Base-by-base conservation (phyloP, 2,797 vertebrate genomes). In the Brachyalestes nurse region DNA sequence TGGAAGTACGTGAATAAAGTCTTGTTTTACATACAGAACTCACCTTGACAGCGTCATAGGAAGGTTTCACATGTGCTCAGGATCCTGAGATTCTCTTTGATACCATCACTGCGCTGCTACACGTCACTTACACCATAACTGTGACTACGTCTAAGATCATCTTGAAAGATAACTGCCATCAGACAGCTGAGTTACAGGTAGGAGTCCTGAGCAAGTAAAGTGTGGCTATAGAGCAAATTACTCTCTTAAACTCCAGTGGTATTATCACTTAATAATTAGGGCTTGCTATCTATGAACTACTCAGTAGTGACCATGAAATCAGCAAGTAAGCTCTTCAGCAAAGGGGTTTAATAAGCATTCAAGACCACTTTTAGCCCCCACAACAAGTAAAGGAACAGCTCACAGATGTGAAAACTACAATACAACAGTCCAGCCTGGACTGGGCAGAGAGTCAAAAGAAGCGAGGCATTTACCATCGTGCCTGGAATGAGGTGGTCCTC, bases 401-500 rank as follows among this genome's bases (percentile, higher is more conserved):
- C 6, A 53, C 61, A 64, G 28, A 16, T 28, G 23, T 21, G 10
- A 23, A 4, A 13, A 23, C 9, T 6, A 14, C 42, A 23, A 23
- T 4, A 71, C 12, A 5, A 51, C 66, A 16, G 23, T 10, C 42
- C 45, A 25, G 14, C 45, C 7, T 67, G 19, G 40, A 21, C 38
- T 42, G n/a, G 10, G 9, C 5, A 1, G 5, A 17, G 12, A 8
- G 10, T 6, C 0, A 25, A 38, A 73, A 40, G 17, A 40, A 57
- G 1, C 14, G 14, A 38, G 17, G 5, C 34, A 34, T 51, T 82
- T 83, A 85, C 84, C 84, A 85, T 85, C 51, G 34, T 85, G 69
- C 16, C 40, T 25, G 45, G 23, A 45, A 40, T 78, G 57, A 45
- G n/a, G 40, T n/a, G 34, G 12, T 77, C 53, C 38, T 60, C 61